These are phyloP conservation scores for Nomada ferruginata DNA, from an alignment of 2,888 invertebrate genomes.

Conservation along the genomic window DNA sequence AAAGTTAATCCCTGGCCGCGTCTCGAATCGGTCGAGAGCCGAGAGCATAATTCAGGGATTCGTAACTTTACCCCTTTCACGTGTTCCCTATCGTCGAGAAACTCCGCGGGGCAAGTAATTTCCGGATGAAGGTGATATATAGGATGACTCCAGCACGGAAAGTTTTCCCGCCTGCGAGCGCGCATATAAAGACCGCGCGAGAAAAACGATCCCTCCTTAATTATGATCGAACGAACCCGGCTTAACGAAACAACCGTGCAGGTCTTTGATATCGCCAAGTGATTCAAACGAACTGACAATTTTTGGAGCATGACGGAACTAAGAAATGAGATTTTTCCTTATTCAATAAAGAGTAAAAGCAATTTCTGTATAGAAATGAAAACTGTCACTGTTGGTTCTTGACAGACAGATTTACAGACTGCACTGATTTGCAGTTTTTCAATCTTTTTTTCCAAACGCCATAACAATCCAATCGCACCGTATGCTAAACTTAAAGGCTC, in stretches of 20 bases:
- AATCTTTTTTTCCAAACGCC: too few species aligned
- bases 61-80: slow-evolving; percentile 72
- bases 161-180: slow-evolving; percentile 42
- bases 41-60: slow-evolving; percentile 69
- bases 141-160: slow-evolving; percentile 60
- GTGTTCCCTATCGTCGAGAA: slow-evolving; percentile 62
- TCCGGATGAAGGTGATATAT: slow-evolving; percentile 71
- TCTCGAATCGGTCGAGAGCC: slow-evolving; percentile 59
- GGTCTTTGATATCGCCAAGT: slow-evolving; percentile 3
- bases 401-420: too few species aligned
- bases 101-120: slow-evolving; percentile 68
- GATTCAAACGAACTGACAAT: slow-evolving; percentile 30
- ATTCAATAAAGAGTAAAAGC: neutral
- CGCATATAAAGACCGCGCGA: slow-evolving; percentile 48
- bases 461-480: too few species aligned
- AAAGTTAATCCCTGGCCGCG: slow-evolving; percentile 63
- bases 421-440: too few species aligned
- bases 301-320: neutral
- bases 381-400: too few species aligned
- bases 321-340: neutral
- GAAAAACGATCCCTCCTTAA: slow-evolving; percentile 62
- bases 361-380: too few species aligned
- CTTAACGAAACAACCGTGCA: slow-evolving; percentile 32
- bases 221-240: slow-evolving; percentile 57
- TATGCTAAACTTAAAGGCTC: too few species aligned